These are phyloP conservation scores for Percopsis omiscomaycus DNA, from an alignment of 2,797 vertebrate species.

Conservation along the genomic window DNA sequence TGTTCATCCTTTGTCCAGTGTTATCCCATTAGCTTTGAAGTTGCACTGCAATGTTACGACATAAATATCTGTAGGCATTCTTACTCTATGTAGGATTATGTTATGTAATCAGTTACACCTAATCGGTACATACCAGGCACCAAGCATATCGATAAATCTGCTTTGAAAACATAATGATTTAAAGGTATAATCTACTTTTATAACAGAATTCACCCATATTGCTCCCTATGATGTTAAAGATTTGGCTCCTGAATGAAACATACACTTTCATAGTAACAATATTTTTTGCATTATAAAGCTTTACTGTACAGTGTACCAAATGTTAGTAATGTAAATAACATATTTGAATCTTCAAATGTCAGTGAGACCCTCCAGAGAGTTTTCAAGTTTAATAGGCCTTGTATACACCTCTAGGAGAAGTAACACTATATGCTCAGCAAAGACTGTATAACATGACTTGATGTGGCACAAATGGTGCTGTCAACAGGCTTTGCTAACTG, in stretches of 20 bases:
- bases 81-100: slow-evolving; percentile 20
- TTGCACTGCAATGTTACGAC: slow-evolving; percentile 30
- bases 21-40: slow-evolving; percentile 31
- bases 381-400: slow-evolving; percentile 10
- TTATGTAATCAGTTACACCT: slow-evolving; percentile 12
- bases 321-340: slow-evolving; percentile 12
- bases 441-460: slow-evolving; percentile 4
- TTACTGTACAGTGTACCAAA: background rate
- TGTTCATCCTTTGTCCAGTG: slow-evolving; percentile 13
- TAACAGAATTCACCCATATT: slow-evolving; percentile 19
- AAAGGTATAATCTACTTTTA: slow-evolving; percentile 31
- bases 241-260: slow-evolving; percentile 11
- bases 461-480: no score
- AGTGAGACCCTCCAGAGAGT: slow-evolving; percentile 6
- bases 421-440: background rate
- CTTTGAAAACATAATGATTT: slow-evolving; percentile 1
- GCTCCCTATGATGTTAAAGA: slow-evolving; percentile 8
- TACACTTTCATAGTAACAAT: background rate
- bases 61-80: slow-evolving; percentile 23
- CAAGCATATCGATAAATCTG: slow-evolving; percentile 1
- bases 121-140: background rate
- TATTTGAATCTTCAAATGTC: background rate
- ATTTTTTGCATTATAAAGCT: background rate
- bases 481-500: no score
- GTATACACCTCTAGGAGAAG: slow-evolving; percentile 7